A percentile compares a stretch with the other conserved stretches of the same genome.
These are phyloP conservation scores for Eumaeus atala DNA, from an alignment of 1,140 invertebrate species.

Conservation along the genomic window DNA sequence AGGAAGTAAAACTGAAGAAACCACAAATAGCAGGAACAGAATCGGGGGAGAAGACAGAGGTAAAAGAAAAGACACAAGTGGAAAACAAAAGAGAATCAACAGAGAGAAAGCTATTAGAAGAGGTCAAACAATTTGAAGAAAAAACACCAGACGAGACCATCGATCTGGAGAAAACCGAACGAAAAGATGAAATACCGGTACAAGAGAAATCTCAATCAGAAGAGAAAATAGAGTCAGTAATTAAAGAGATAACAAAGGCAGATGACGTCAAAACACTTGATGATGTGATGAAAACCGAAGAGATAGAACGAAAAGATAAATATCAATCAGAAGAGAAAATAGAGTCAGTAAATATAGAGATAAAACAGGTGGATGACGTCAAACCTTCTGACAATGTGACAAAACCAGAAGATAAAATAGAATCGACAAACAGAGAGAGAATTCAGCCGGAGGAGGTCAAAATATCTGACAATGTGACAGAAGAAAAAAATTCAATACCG, in stretches of 20 bases:
- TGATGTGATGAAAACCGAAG: too few species aligned
- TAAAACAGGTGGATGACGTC: too few species aligned
- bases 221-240: too few species aligned
- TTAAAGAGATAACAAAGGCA: background rate
- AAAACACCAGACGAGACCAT: background rate
- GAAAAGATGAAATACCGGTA: background rate
- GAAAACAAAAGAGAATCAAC: background rate
- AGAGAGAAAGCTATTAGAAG: too few species aligned
- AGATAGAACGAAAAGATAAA: too few species aligned
- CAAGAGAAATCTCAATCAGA: too few species aligned
- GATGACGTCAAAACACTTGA: background rate
- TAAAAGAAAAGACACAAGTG: background rate
- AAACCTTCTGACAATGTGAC: too few species aligned
- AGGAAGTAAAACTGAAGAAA: background rate
- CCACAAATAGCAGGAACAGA: background rate
- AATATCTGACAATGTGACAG: too few species aligned
- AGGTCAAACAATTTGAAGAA: background rate
- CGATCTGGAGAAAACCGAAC: background rate
- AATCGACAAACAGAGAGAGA: too few species aligned
- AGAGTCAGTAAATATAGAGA: background rate
- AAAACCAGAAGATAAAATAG: background rate
- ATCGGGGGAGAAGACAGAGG: background rate
- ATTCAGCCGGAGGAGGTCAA: too few species aligned
- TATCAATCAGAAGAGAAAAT: too few species aligned
- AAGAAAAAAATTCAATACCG: too few species aligned